These are phyloP conservation scores for Ischnura elegans DNA, from an alignment of 2,888 invertebrate species.

Conservation along the genomic window DNA sequence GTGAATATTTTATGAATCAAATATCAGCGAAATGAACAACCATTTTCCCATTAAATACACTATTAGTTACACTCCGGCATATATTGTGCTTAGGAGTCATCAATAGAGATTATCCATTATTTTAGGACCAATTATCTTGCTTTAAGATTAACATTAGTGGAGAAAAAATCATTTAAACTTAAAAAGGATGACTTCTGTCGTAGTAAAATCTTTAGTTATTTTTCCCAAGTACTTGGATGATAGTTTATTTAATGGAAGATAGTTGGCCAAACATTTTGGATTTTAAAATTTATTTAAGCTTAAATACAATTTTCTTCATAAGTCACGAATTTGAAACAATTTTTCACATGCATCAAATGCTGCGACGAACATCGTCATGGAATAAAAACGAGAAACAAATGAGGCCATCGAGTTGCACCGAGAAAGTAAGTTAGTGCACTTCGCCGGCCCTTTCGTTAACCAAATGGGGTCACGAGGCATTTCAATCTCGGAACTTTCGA, in stretches of 20 bases:
- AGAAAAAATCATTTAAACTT: background rate
- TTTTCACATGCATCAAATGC: background rate
- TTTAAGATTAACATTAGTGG: background rate
- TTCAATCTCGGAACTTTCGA: constrained; percentile 27
- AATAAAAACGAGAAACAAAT: background rate
- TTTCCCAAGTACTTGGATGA: background rate
- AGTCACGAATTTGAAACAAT: no score
- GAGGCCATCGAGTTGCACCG: background rate
- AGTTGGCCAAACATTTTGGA: background rate
- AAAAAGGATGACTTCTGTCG: background rate
- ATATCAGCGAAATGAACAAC: background rate
- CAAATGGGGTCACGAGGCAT: background rate
- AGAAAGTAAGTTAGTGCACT: background rate
- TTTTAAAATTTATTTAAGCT: no score
- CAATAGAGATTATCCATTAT: background rate
- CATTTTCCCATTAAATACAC: background rate
- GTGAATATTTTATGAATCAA: background rate
- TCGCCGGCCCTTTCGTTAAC: background rate
- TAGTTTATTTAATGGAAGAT: background rate
- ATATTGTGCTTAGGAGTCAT: background rate
- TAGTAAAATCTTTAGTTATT: background rate
- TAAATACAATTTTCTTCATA: no score
- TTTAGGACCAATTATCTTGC: background rate
- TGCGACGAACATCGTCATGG: background rate
- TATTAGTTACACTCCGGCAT: background rate